Percentiles rank a stretch among this genome's conserved stretches.
Evolutionary conservation across 2,888 invertebrate species (phyloP).

Genomic region (Sylvicola cinctus): DNA sequence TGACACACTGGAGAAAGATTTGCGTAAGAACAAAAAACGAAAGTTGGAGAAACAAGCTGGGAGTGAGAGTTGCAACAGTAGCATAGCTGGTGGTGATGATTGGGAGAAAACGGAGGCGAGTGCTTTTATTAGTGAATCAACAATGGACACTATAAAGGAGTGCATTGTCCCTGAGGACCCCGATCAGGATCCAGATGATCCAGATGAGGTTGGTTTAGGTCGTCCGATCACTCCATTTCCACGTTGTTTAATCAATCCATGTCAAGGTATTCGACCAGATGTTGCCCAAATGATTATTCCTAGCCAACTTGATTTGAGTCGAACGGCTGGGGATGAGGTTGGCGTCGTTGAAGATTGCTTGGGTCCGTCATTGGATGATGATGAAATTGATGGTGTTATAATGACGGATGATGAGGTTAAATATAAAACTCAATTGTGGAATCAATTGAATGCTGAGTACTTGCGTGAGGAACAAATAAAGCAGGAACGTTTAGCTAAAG

Average conservation of each 20-base stretch:
- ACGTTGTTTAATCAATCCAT: too few species aligned
- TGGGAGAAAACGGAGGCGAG: slow-evolving; percentile 24
- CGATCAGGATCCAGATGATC: slow-evolving; percentile 6
- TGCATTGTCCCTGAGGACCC: slow-evolving; percentile 18
- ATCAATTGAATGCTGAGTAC: slow-evolving; percentile 68
- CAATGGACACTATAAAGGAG: slow-evolving; percentile 24
- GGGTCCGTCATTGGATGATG: slow-evolving; percentile 86
- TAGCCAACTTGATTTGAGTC: neutral
- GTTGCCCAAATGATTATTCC: neutral
- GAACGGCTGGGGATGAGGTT: too few species aligned
- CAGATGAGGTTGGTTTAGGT: slow-evolving; percentile 25
- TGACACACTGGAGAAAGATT: slow-evolving; percentile 48
- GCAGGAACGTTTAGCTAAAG: slow-evolving; percentile 58
- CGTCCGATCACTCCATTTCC: slow-evolving; percentile 56
- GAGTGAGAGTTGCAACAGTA: slow-evolving; percentile 4
- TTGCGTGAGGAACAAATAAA: slow-evolving; percentile 69
- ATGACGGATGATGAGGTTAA: slow-evolving; percentile 59
- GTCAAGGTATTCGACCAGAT: neutral
- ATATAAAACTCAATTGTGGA: slow-evolving; percentile 73
- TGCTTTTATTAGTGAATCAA: slow-evolving; percentile 27
- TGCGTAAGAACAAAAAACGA: slow-evolving; percentile 25
- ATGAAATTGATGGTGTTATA: slow-evolving; percentile 74
- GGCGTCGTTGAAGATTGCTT: slow-evolving; percentile 32
- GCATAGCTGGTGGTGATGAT: slow-evolving; percentile 10
- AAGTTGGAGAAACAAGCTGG: slow-evolving; percentile 11